Base-by-base conservation (phyloP, 2,797 vertebrate genomes). In the Xiphophorus birchmanni region DNA sequence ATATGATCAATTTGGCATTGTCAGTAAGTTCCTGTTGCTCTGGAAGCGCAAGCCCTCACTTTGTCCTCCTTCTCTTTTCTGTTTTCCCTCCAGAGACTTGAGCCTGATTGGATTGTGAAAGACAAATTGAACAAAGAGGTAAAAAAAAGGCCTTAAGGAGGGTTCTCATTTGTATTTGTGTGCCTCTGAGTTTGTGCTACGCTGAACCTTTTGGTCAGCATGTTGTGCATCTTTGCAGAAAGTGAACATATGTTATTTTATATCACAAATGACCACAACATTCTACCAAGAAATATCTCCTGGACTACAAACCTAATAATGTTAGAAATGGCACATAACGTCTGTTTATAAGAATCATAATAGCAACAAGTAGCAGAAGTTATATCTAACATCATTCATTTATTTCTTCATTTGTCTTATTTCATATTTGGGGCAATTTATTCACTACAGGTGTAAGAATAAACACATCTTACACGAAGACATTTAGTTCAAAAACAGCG, bases 101-200 rank as follows among this genome's bases (percentile, higher is more conserved):
- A 79, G 84, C 86, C 89, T 91, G 93, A 94, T 94, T 94, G 90
- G 93, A 94, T 94, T 93, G 85, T 93, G 89, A 94, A 91, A 95
- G 90, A 88, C 77, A 90, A 93, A 94, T 95, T 90, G 91, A 94
- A 93, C 90, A 82, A 69, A 91, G 93, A 94, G 94, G 94, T 94
- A 92, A 93, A 89, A 92, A 92, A 72, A 89, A 89, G 90, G 90
- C 94, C 93, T 92, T 29, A 79, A 94, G 93, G 88, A 92, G 85
- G 60, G 83, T 83, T 88, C 73, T 81, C 83, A 69, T 86, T 74
- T 83, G 67, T 17, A 42, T 71, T 71, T 71, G 47, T 74, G 73
- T 77, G 52, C 75, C 79, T 80, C 67, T 56, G 75, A 60, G 60
- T 82, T 45, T 79, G 80, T 83, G 80, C 71, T 44, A 74, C 18